phyloP scores from a whole-genome alignment of 2,113 vertebrate genomes.

The Heterotilapia buettikoferi region DNA sequence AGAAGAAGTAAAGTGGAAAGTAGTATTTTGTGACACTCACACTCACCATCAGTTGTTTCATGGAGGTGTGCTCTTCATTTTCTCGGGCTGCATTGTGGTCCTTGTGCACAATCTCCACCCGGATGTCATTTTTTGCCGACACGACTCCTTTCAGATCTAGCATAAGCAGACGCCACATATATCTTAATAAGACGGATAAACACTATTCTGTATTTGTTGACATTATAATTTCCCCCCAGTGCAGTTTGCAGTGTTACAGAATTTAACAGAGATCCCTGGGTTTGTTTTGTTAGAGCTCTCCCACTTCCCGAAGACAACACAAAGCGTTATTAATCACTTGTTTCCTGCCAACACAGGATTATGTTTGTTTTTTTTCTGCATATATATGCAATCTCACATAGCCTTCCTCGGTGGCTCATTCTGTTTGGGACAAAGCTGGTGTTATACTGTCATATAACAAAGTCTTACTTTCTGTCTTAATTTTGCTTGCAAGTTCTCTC shows the following conservation, averaged over 20 bases:
- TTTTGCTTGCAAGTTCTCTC: conserved; percentile 82
- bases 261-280: conserved; percentile 33
- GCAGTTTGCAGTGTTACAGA: conserved; percentile 22
- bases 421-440: conserved; percentile 57
- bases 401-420: conserved; percentile 46
- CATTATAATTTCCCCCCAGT: conserved; percentile 11
- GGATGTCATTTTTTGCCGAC: conserved; percentile 97
- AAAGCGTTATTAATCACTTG: conserved; percentile 48
- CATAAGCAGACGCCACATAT: conserved; percentile 17
- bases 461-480: conserved; percentile 82
- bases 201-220: conserved; percentile 35
- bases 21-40: conserved; percentile 56
- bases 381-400: conserved; percentile 54
- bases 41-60: conserved; percentile 98
- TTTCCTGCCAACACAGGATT: conserved; percentile 46
- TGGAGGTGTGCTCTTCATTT: conserved; percentile 85
- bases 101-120: conserved; percentile 97
- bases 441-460: conserved; percentile 68
- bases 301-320: conserved; percentile 30
- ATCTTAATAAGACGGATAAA: conserved; percentile 30
- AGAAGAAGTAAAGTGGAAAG: conserved; percentile 5
- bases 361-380: conserved; percentile 14
- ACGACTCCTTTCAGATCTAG: conserved; percentile 95
- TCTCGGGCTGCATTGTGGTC: conserved; percentile 87
- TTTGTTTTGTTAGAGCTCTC: conserved; percentile 20